Conservation (phyloP, 1,140 invertebrate species). For the Bombus superbus region DNA sequence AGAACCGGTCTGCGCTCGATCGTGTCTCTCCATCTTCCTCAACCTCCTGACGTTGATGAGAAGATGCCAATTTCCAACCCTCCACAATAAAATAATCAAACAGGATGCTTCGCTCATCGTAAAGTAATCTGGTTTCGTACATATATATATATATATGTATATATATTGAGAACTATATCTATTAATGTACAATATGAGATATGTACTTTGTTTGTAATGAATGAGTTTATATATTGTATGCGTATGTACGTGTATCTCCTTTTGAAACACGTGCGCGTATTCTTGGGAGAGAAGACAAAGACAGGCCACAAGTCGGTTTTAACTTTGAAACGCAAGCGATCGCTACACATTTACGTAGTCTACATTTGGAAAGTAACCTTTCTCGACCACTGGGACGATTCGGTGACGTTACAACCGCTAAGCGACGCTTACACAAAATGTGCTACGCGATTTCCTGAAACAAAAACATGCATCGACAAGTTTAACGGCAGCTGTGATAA, state of each 20-base stretch:
- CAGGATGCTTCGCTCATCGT: slow-evolving; percentile 49
- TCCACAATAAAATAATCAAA: slow-evolving; percentile 59
- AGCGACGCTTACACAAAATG: not conserved
- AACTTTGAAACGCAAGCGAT: not conserved
- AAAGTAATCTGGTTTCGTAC: slow-evolving; percentile 25
- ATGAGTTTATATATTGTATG: slow-evolving; percentile 12
- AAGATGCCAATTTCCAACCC: slow-evolving; percentile 64
- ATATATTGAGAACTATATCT: slow-evolving; percentile 3
- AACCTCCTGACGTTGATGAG: slow-evolving; percentile 25
- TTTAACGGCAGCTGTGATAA: slow-evolving; percentile 36
- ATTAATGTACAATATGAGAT: slow-evolving; percentile 29
- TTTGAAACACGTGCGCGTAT: not conserved
- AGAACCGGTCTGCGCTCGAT: not conserved
- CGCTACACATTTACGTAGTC: not conserved
- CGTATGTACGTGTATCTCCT: no score
- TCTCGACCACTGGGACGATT: not conserved
- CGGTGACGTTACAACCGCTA: not conserved
- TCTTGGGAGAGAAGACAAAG: not conserved
- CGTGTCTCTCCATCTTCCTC: slow-evolving; percentile 21
- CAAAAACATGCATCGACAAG: slow-evolving; percentile 57
- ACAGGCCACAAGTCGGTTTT: not conserved
- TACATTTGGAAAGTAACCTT: not conserved
- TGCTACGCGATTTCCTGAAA: slow-evolving; percentile 65
- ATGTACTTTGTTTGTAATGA: not conserved
- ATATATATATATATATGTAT: not conserved